Evolutionary conservation across 1,140 invertebrate species (phyloP).

Genomic region (Potamilus streckersoni): DNA sequence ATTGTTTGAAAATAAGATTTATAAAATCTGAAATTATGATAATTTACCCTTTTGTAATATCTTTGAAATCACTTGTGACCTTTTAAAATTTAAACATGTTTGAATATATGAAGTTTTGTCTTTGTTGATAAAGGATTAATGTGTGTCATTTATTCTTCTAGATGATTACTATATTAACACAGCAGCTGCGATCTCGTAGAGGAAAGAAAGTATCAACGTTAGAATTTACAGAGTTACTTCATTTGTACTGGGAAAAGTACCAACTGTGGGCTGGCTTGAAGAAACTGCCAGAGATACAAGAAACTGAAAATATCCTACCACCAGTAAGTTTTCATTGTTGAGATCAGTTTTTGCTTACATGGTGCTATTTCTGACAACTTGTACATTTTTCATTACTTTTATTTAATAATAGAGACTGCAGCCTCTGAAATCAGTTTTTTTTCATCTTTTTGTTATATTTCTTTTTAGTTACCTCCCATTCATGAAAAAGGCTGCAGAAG

Average conservation of each 20-base stretch:
- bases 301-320: constrained; percentile 54
- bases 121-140: background rate
- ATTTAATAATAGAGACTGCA: no score
- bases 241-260: constrained; percentile 56
- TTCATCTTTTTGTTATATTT: no score
- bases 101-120: background rate
- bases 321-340: constrained; percentile 45
- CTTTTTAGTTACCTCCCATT: no score
- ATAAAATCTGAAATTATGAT: no score
- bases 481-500: no score
- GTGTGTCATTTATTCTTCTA: constrained; percentile 29
- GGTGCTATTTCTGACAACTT: no score
- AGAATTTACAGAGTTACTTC: constrained; percentile 41
- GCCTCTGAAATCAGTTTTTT: no score
- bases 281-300: constrained; percentile 28
- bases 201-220: constrained; percentile 46
- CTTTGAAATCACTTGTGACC: no score
- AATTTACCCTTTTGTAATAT: no score
- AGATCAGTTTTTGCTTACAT: background rate
- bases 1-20: background rate
- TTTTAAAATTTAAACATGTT: background rate
- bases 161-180: constrained; percentile 55
- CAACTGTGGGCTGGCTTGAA: constrained; percentile 43
- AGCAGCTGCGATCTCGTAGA: constrained; percentile 14
- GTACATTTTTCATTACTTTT: no score